Conservation (phyloP, 2,888 invertebrate species). For the Trichogramma evanescens region DNA sequence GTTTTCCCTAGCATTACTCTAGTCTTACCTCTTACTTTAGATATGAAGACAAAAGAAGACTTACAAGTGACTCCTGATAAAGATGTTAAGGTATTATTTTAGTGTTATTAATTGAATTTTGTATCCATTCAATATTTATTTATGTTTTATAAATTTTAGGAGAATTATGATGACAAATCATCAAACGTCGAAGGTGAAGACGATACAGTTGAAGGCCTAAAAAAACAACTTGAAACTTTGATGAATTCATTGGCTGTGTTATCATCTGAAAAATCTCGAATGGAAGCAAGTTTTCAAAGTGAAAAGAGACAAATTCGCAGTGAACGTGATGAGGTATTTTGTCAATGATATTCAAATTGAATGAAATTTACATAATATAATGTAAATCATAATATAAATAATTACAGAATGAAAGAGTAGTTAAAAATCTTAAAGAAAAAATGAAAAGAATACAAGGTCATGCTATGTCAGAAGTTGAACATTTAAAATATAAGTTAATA, state of each 20-base stretch:
- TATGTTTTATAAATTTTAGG: too few species aligned
- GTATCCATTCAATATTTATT: too few species aligned
- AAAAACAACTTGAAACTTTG: conserved; percentile 54
- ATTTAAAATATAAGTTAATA: conserved; percentile 65
- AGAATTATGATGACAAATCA: not conserved
- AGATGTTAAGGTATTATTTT: not conserved
- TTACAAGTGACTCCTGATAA: conserved; percentile 1
- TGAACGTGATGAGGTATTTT: conserved; percentile 50
- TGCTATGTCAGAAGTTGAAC: conserved; percentile 57
- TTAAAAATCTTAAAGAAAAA: conserved; percentile 56
- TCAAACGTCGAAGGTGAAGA: conserved; percentile 22
- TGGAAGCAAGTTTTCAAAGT: conserved; percentile 75
- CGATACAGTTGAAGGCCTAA: conserved; percentile 40
- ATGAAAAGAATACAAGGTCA: conserved; percentile 54
- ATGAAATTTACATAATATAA: not conserved
- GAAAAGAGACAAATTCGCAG: conserved; percentile 59
- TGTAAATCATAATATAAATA: conserved; percentile 1
- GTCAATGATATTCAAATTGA: not conserved
- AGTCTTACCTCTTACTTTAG: conserved; percentile 2
- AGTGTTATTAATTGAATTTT: not conserved
- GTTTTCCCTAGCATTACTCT: not conserved
- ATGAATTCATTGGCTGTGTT: conserved; percentile 70
- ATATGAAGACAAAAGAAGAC: conserved; percentile 5
- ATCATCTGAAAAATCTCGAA: conserved; percentile 73
- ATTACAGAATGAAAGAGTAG: conserved; percentile 55